These are phyloP conservation scores for Dendropsophus ebraccatus DNA, from an alignment of 2,113 vertebrate genomes.

Conservation along the genomic window DNA sequence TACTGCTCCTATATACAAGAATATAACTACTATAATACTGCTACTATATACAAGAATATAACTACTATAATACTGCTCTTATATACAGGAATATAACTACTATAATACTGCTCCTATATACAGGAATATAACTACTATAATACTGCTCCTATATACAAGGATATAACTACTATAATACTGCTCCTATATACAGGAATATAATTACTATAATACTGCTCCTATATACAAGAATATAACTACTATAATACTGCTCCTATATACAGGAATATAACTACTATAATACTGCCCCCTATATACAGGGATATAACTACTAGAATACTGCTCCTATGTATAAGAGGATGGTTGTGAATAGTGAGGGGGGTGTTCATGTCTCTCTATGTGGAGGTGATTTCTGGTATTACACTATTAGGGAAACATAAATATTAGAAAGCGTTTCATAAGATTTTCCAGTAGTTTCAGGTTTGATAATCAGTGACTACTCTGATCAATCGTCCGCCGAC, in stretches of 20 bases:
- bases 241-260: background rate
- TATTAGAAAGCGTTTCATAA: background rate
- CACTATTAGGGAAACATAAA: background rate
- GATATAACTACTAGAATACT: background rate
- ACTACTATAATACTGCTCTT: background rate
- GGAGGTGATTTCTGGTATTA: too few relatives aligned
- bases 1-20: slow-evolving; percentile 1
- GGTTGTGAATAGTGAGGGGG: background rate
- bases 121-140: slow-evolving; percentile 1
- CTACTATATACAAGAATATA: background rate
- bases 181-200: background rate
- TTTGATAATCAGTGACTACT: too few relatives aligned
- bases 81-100: background rate
- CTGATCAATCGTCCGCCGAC: too few relatives aligned
- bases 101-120: background rate
- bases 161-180: slow-evolving; percentile 11
- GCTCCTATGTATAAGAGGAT: background rate
- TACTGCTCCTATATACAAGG: background rate
- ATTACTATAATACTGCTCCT: background rate
- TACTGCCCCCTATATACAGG: background rate
- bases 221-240: background rate
- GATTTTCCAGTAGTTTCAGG: background rate
- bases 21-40: slow-evolving; percentile 8
- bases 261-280: background rate
- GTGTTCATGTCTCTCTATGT: background rate